Conservation (phyloP, 2,888 invertebrate species). For the Melanostoma mellinum region DNA sequence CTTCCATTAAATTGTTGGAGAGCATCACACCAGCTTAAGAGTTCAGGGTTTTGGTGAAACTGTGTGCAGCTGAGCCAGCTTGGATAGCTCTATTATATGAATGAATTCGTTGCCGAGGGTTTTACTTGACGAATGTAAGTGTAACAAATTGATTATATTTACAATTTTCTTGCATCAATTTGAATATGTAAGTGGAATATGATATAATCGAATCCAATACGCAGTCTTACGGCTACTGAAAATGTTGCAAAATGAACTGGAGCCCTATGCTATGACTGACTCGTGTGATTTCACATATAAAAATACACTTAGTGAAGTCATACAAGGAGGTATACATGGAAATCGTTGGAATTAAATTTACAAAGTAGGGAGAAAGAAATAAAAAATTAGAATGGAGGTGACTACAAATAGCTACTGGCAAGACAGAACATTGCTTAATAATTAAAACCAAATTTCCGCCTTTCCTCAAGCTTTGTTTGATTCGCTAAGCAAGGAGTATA, state of each 20-base stretch:
- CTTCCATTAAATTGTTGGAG: constrained; percentile 62
- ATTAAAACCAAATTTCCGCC: too few species aligned
- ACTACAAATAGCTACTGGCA: too few species aligned
- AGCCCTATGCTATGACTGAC: too few species aligned
- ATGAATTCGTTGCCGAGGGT: constrained; percentile 47
- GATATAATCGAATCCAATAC: not conserved
- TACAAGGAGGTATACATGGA: too few species aligned
- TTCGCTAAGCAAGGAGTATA: too few species aligned
- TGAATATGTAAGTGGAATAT: not conserved
- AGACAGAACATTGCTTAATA: too few species aligned
- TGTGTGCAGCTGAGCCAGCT: constrained; percentile 20
- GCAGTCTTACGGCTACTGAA: constrained; percentile 5
- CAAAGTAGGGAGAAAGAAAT: too few species aligned
- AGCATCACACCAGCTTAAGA: constrained; percentile 15
- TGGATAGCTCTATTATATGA: constrained; percentile 33
- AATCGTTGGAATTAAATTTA: too few species aligned
- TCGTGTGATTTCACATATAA: too few species aligned
- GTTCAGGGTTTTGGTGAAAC: constrained; percentile 36
- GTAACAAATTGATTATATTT: constrained; percentile 55
- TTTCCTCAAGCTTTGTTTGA: too few species aligned
- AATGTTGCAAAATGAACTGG: not conserved
- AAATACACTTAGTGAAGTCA: too few species aligned
- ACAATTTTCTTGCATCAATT: not conserved
- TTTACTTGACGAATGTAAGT: constrained; percentile 19
- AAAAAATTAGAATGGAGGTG: too few species aligned